Evolutionary conservation across 2,888 invertebrate genomes (phyloP).

Genomic region (Loripinus fragilis): DNA sequence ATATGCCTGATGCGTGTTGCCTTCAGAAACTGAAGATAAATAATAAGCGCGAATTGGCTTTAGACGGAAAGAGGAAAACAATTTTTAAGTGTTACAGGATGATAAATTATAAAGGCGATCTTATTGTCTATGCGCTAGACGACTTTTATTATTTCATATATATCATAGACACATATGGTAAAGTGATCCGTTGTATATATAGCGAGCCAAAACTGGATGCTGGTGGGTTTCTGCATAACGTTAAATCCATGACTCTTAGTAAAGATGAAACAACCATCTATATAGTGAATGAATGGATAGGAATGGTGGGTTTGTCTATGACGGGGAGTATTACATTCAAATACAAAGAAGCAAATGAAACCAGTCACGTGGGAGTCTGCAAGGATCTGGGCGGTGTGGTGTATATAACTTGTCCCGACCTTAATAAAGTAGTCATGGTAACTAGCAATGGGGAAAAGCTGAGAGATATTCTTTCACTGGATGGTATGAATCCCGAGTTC

Average conservation of each 20-base stretch:
- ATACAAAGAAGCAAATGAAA: not conserved
- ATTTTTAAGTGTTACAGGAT: slow-evolving; percentile 1
- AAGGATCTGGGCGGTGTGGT: not conserved
- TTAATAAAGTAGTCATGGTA: not conserved
- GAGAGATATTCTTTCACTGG: not conserved
- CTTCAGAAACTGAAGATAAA: not conserved
- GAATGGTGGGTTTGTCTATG: not conserved
- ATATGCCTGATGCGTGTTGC: not conserved
- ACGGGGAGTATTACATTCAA: not conserved
- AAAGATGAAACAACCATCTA: not conserved
- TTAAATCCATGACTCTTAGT: not conserved
- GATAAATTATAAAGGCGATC: not conserved
- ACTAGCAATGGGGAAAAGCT: not conserved
- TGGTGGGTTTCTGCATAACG: not conserved
- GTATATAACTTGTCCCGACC: not conserved
- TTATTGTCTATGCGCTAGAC: not conserved
- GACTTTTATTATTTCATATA: not conserved
- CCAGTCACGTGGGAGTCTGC: not conserved
- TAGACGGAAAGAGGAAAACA: not conserved
- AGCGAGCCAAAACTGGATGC: not conserved
- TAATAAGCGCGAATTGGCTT: not conserved
- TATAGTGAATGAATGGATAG: not conserved
- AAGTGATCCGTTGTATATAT: not conserved
- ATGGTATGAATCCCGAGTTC: not conserved
- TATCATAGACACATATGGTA: not conserved